Percentiles rank a stretch among this genome's conserved stretches.
Conservation (phyloP, 2,888 invertebrate genomes). For the Pseudococcus jackbeardsleyi region DNA sequence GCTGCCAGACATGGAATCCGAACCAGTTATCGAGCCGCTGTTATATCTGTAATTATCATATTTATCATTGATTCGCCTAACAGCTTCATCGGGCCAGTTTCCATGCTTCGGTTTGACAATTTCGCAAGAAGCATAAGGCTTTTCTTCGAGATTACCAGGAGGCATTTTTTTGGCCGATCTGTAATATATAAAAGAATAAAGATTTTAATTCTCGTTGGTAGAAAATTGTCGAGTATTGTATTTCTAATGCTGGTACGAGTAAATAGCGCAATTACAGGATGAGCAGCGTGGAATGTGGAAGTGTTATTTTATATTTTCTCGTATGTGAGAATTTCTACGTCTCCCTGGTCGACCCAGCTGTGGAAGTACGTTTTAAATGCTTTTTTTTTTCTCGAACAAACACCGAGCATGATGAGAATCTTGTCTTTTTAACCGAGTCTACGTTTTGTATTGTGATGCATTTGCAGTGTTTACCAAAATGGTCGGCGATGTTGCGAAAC, state of each 20-base stretch:
- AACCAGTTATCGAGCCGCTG: conserved; percentile 67
- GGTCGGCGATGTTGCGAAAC: background rate
- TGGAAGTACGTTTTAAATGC: background rate
- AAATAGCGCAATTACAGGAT: conserved; percentile 49
- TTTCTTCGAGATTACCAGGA: conserved; percentile 61
- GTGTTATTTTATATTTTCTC: conserved; percentile 31
- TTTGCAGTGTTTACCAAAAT: conserved; percentile 47
- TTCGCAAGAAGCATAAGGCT: conserved; percentile 63
- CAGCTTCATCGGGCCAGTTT: conserved; percentile 63
- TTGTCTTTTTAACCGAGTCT: background rate
- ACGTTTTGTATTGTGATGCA: background rate
- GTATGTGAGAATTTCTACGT: conserved; percentile 47
- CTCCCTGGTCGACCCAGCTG: background rate
- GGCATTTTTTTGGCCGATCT: conserved; percentile 58
- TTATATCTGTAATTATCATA: conserved; percentile 63
- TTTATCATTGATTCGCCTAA: conserved; percentile 62
- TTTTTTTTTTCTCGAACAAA: conserved; percentile 11
- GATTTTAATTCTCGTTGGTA: background rate
- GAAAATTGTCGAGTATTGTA: background rate
- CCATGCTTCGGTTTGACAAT: conserved; percentile 60
- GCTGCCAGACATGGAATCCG: conserved; percentile 67
- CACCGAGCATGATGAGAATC: conserved; percentile 9
- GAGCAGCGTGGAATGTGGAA: conserved; percentile 58
- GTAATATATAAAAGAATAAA: background rate
- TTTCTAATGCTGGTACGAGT: background rate